These are phyloP conservation scores for Lithophane socia DNA, from an alignment of 2,888 invertebrate species.

Conservation along the genomic window DNA sequence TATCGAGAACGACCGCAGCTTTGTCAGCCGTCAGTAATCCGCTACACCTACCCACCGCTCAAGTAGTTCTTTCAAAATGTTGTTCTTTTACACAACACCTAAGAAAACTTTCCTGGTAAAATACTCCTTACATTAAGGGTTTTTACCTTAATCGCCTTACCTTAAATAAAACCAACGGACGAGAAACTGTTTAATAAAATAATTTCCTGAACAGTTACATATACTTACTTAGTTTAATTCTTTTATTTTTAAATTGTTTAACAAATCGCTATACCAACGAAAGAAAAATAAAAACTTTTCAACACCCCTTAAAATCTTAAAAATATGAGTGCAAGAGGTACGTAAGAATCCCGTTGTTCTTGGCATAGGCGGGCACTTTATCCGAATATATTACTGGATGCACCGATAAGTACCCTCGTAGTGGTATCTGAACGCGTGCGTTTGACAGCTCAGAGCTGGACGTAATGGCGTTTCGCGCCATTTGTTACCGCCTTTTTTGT, in stretches of 20 bases:
- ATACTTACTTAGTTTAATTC: background rate
- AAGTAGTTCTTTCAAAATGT: conserved; percentile 20
- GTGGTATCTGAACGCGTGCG: conserved; percentile 67
- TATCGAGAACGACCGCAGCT: conserved; percentile 14
- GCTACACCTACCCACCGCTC: background rate
- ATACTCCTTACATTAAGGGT: conserved; percentile 2
- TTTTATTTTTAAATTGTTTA: background rate
- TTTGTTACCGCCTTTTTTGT: conserved; percentile 70
- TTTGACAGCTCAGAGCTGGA: conserved; percentile 70
- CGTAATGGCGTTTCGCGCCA: conserved; percentile 74
- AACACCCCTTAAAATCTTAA: conserved; percentile 21
- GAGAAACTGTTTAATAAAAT: background rate
- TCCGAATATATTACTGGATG: conserved; percentile 73
- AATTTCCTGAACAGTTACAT: background rate
- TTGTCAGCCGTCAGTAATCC: conserved; percentile 44
- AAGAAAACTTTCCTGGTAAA: conserved; percentile 41
- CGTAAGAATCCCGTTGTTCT: conserved; percentile 56
- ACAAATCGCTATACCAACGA: background rate
- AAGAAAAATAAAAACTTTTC: background rate
- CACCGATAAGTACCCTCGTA: conserved; percentile 68
- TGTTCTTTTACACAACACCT: conserved; percentile 21
- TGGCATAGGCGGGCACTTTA: conserved; percentile 69
- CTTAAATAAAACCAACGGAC: background rate
- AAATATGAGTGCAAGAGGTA: conserved; percentile 22
- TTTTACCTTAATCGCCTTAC: conserved; percentile 13